Conservation (phyloP, 1,140 invertebrate species). For the Euschistus heros region DNA sequence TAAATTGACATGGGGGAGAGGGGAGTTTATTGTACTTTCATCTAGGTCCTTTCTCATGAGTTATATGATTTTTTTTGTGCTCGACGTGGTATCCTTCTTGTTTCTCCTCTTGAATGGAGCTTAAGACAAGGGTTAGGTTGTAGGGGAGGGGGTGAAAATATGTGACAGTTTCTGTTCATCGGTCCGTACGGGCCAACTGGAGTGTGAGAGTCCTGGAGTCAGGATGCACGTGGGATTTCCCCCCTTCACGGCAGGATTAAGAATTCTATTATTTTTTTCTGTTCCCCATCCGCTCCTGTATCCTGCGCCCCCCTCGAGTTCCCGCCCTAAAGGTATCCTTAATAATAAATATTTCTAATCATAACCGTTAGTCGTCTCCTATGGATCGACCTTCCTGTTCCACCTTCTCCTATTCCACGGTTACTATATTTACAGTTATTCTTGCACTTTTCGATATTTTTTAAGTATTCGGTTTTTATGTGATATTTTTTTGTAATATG, state of each 20-base stretch:
- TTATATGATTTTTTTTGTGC: no score
- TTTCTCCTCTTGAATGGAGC: no score
- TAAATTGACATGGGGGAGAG: no score
- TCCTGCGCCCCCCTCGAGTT: slow-evolving; percentile 14
- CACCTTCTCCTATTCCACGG: background rate
- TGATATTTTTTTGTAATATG: no score
- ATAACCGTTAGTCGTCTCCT: background rate
- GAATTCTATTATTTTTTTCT: slow-evolving; percentile 22
- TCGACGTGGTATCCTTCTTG: no score
- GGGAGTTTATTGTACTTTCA: no score
- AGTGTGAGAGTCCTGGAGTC: slow-evolving; percentile 9
- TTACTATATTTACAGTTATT: no score
- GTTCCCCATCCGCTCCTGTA: slow-evolving; percentile 17
- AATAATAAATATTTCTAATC: slow-evolving; percentile 9
- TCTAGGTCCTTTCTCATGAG: no score
- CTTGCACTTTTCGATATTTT: no score
- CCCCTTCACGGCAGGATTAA: slow-evolving; percentile 16
- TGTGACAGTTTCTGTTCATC: slow-evolving; percentile 21
- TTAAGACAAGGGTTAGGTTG: no score
- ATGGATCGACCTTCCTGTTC: no score
- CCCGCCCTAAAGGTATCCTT: slow-evolving; percentile 5
- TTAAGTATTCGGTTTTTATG: no score
- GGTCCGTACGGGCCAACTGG: slow-evolving; percentile 2
- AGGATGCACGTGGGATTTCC: slow-evolving; percentile 4
- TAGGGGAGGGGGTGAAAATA: slow-evolving; percentile 12